Evolutionary conservation across 2,888 invertebrate species (phyloP).

Genomic region (Pandemis corylana): DNA sequence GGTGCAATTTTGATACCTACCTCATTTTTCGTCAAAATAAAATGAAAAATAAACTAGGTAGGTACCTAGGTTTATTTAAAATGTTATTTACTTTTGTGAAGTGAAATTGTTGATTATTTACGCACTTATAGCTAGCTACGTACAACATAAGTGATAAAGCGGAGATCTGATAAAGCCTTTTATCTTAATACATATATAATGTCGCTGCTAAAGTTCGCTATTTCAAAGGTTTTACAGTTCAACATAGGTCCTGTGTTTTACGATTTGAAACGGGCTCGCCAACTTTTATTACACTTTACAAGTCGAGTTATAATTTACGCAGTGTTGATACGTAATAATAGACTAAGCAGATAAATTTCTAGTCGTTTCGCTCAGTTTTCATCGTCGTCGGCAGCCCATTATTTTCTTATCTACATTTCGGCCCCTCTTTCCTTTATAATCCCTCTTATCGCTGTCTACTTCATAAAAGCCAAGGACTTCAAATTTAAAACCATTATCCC

Average conservation of each 20-base stretch:
- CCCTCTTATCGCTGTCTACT: constrained; percentile 74
- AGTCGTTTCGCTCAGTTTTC: constrained; percentile 66
- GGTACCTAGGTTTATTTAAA: no score
- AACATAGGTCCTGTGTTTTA: constrained; percentile 29
- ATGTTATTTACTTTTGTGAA: no score
- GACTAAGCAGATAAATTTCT: constrained; percentile 53
- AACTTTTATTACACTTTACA: constrained; percentile 39
- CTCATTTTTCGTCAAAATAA: no score
- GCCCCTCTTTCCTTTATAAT: constrained; percentile 73
- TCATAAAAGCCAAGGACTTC: constrained; percentile 73
- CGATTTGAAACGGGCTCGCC: constrained; percentile 22
- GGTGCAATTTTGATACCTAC: no score
- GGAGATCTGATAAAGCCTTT: neutral
- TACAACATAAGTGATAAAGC: neutral
- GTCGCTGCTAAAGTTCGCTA: neutral
- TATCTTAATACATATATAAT: neutral
- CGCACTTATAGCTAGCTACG: no score
- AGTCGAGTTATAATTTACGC: constrained; percentile 41
- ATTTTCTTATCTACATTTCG: constrained; percentile 74
- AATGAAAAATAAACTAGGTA: no score
- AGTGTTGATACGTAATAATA: constrained; percentile 52
- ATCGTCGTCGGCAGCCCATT: constrained; percentile 68
- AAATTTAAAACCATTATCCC: constrained; percentile 74
- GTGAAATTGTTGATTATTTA: no score
- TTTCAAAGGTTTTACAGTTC: constrained; percentile 19